Evolutionary conservation across 2,888 invertebrate species (phyloP).

Genomic region (Plutella xylostella): DNA sequence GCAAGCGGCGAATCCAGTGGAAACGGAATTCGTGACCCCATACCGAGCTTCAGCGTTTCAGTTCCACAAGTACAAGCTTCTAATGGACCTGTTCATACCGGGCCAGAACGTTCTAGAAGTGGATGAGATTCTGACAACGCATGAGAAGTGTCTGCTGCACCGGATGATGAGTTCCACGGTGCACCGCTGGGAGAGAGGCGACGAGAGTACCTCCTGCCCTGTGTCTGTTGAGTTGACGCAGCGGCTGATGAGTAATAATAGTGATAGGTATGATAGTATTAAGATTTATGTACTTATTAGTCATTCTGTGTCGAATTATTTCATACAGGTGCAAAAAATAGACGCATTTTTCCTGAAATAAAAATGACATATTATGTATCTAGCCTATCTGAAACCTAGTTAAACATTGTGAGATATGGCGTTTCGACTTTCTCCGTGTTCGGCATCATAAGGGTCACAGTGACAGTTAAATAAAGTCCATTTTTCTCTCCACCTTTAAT

Average conservation of each 20-base stretch:
- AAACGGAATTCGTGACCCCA: conserved; percentile 64
- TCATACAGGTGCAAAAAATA: too few species aligned
- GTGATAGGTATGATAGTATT: conserved; percentile 12
- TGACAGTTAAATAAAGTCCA: too few species aligned
- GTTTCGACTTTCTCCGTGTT: too few species aligned
- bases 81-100: conserved; percentile 71
- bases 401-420: too few species aligned
- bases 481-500: too few species aligned
- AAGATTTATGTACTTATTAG: too few species aligned
- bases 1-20: conserved; percentile 47
- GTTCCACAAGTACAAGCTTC: conserved; percentile 68
- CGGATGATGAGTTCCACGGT: conserved; percentile 71
- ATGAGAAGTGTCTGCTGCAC: conserved; percentile 66
- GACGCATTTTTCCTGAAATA: too few species aligned
- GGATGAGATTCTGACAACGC: conserved; percentile 41
- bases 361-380: too few species aligned
- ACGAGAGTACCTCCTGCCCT: conserved; percentile 66
- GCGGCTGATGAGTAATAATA: conserved; percentile 14
- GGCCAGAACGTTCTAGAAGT: conserved; percentile 47
- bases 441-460: too few species aligned
- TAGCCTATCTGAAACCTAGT: too few species aligned
- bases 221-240: conserved; percentile 40
- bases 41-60: conserved; percentile 71
- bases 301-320: too few species aligned
- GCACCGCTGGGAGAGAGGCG: conserved; percentile 69